Conservation (phyloP, 2,888 invertebrate genomes). For the Dynastes grantii region DNA sequence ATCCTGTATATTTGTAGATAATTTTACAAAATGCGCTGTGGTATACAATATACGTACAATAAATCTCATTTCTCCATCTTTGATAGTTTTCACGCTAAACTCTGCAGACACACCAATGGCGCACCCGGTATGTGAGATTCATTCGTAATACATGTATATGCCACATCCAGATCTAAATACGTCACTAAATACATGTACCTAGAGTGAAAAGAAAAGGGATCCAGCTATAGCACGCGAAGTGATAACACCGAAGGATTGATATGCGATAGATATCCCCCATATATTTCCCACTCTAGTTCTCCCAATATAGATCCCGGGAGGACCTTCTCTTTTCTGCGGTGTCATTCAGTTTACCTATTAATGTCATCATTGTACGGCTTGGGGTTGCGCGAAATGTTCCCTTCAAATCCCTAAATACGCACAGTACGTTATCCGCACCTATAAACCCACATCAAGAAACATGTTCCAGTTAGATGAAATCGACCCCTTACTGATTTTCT, state of each 20-base stretch:
- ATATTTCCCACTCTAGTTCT: conserved; percentile 21
- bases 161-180: background rate
- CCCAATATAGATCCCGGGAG: conserved; percentile 36
- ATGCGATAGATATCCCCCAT: conserved; percentile 26
- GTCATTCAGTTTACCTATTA: conserved; percentile 49
- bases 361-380: conserved; percentile 44
- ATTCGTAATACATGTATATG: background rate
- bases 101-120: too few relatives aligned
- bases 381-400: conserved; percentile 35
- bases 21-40: too few relatives aligned
- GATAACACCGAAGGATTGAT: conserved; percentile 27
- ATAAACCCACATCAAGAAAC: conserved; percentile 41
- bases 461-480: conserved; percentile 27
- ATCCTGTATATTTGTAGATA: too few relatives aligned
- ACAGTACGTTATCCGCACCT: conserved; percentile 30
- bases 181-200: conserved; percentile 15
- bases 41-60: too few relatives aligned
- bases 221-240: background rate
- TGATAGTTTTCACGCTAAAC: too few relatives aligned
- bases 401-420: conserved; percentile 40
- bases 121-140: too few relatives aligned
- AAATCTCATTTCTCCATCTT: too few relatives aligned
- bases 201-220: background rate
- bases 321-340: conserved; percentile 29
- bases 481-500: conserved; percentile 28